These are phyloP conservation scores for Condylura cristata DNA, from an alignment of 2,113 vertebrate species.

Conservation along the genomic window DNA sequence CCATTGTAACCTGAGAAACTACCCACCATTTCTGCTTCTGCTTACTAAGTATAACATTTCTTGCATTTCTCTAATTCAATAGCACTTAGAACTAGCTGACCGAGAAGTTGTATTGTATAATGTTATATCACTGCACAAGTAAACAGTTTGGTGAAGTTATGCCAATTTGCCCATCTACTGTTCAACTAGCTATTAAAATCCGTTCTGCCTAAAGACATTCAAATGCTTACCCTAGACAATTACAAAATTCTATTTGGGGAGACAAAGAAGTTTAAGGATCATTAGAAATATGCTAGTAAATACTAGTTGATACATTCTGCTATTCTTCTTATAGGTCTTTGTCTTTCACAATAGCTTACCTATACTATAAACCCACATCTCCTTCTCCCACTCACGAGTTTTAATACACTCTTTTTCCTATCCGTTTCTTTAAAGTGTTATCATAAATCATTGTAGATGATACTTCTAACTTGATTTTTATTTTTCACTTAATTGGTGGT, in stretches of 20 bases:
- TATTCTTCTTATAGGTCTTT: background rate
- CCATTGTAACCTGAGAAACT: background rate
- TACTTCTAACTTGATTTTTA: slow-evolving; percentile 3
- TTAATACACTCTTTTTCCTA: slow-evolving; percentile 13
- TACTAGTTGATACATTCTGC: background rate
- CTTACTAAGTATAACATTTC: background rate
- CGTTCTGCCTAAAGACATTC: slow-evolving; percentile 5
- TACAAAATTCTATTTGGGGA: background rate
- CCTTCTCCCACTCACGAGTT: background rate
- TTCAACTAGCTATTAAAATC: background rate
- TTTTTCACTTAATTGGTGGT: background rate
- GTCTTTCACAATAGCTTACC: background rate
- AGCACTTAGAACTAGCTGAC: background rate
- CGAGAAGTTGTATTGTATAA: background rate
- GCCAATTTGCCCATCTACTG: background rate
- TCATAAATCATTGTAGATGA: too few species aligned
- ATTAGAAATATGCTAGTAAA: slow-evolving; percentile 1
- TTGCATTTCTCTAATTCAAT: background rate
- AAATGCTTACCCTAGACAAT: background rate
- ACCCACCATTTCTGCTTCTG: background rate
- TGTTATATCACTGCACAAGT: background rate
- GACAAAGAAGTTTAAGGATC: slow-evolving; percentile 5
- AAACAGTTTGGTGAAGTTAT: background rate
- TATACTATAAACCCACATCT: background rate
- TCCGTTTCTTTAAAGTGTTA: background rate